Base-by-base conservation (phyloP, 2,888 invertebrate genomes). In the Pollenia angustigena region DNA sequence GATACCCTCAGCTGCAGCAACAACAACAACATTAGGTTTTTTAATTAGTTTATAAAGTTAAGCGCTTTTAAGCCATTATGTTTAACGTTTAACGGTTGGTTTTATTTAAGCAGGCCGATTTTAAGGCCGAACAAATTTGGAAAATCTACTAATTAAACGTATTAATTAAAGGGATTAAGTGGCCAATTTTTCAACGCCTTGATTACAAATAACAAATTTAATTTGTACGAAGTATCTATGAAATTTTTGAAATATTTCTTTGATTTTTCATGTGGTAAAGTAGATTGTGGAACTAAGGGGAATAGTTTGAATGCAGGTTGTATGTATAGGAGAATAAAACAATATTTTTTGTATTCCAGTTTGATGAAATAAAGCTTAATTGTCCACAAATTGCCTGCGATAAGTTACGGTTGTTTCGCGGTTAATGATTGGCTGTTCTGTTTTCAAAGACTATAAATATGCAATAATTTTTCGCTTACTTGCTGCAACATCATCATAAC, bases 161-260 rank as follows among this genome's bases (percentile, higher is more conserved):
- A 74, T 81, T 81, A 81, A 81, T 74, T 81, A 81, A 74, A 81
- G 74, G 81, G 81, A 74, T 81, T 81, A 81, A 81, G 68, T 81
- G 74, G 74, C 74, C 64, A 81, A 81, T 81, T 81, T 81, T 81
- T 81, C 81, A 81, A 81, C 74, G 81, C 81, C 74, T 68, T 75
- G 74, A 68, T 68, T 60, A 75, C 48, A 56, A 50, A 48, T 74
- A 46, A 14, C 10, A 52, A 42, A 52, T 54, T 40, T 8, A 54
- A 72, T 58, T 56, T 8, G 7, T 44, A 56, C 14, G 23, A 58
- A 56, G 12, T 50, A 48, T n/a, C 66, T 32, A 1, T 50, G 48
- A 46, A 44, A 64, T 68, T 68, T 32, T n/a, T 14, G 48, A 44
- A n/a, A 42, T 52, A n/a, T 52, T 52, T 52, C 16, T 8, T 9